These are phyloP conservation scores for Triplophysa yarkandensis DNA, from an alignment of 2,797 vertebrate genomes.

Conservation along the genomic window DNA sequence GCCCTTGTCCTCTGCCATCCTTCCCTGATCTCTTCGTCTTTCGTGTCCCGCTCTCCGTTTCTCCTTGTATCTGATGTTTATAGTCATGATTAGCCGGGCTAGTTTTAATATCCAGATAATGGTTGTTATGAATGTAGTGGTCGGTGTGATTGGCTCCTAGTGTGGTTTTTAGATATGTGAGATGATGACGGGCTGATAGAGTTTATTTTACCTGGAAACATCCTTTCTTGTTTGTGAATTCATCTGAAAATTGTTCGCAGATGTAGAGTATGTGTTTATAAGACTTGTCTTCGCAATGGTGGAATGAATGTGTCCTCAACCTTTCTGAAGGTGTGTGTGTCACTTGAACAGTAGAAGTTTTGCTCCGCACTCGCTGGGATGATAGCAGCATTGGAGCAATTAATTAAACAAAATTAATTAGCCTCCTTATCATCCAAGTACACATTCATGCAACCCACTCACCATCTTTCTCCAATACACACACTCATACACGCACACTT, in stretches of 20 bases:
- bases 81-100: neutral
- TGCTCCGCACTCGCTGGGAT: slow-evolving; percentile 45
- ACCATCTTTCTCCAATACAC: slow-evolving; percentile 24
- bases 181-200: neutral
- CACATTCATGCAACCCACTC: slow-evolving; percentile 42
- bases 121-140: slow-evolving; percentile 5
- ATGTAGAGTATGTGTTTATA: slow-evolving; percentile 16
- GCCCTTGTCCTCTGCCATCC: slow-evolving; percentile 52
- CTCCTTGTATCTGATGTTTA: slow-evolving; percentile 22
- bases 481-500: neutral
- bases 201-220: slow-evolving; percentile 32
- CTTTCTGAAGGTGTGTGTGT: slow-evolving; percentile 11
- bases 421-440: slow-evolving; percentile 56
- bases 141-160: slow-evolving; percentile 3
- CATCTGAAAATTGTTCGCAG: slow-evolving; percentile 23
- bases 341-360: slow-evolving; percentile 38
- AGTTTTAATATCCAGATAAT: neutral
- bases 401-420: slow-evolving; percentile 71
- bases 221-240: slow-evolving; percentile 11
- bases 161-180: neutral
- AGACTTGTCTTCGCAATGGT: slow-evolving; percentile 25
- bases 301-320: slow-evolving; percentile 21
- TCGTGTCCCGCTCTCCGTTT: neutral
- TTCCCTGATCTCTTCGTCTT: slow-evolving; percentile 11
- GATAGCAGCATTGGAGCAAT: slow-evolving; percentile 60